Percentiles rank a stretch among this genome's conserved stretches.
Evolutionary conservation across 2,888 invertebrate genomes (phyloP).

Genomic region (Eristalis tenax): DNA sequence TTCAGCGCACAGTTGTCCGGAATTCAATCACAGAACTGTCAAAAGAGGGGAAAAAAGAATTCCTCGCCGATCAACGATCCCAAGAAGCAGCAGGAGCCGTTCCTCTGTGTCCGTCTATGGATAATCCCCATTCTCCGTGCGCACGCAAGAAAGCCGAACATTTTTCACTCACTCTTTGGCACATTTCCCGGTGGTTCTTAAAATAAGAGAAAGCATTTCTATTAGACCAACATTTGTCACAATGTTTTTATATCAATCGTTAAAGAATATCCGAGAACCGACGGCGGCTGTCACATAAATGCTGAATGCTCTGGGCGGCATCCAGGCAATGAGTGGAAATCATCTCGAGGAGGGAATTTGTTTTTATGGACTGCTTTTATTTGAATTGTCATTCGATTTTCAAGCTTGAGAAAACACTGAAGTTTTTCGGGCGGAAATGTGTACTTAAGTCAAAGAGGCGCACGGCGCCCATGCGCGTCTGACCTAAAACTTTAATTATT

Average conservation of each 20-base stretch:
- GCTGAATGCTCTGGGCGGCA: neutral
- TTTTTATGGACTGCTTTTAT: neutral
- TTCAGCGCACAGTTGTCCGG: neutral
- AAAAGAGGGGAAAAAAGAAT: neutral
- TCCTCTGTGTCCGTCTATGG: neutral
- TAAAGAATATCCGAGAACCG: neutral
- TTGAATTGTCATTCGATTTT: neutral
- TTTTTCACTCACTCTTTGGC: neutral
- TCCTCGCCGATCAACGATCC: neutral
- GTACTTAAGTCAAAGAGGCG: neutral
- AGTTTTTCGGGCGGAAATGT: neutral
- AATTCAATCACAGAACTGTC: neutral
- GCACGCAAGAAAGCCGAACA: neutral
- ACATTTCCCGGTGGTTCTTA: neutral
- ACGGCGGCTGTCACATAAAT: neutral
- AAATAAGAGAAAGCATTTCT: neutral
- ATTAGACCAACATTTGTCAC: neutral
- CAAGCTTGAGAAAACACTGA: neutral
- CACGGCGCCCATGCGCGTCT: neutral
- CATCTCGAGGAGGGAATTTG: neutral
- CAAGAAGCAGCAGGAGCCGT: neutral
- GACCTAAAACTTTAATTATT: neutral
- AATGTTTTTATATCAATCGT: neutral
- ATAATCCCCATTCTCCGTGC: neutral
- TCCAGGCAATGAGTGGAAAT: neutral